A percentile compares a stretch with the other conserved stretches of the same genome.
Evolutionary conservation across 37 sponge, comb jelly and placozoan species (phyloP).

Genomic region (Petrosia ficiformis): DNA sequence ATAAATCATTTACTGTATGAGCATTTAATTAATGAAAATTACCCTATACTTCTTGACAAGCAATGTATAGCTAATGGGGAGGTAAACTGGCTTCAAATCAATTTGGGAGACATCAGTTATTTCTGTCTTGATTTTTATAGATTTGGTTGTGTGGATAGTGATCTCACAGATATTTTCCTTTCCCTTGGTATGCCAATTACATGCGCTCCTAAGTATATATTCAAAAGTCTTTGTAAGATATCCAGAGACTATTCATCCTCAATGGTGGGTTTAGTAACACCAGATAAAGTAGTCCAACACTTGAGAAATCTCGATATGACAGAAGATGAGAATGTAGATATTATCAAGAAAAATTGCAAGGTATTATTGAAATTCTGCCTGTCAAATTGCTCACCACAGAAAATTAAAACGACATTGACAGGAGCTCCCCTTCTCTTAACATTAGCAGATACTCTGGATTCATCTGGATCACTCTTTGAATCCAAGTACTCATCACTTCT

Average conservation of each 20-base stretch:
- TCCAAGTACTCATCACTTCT: conserved; percentile 18
- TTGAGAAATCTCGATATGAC: neutral
- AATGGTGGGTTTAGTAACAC: neutral
- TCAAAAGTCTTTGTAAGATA: neutral
- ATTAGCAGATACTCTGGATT: conserved; percentile 15
- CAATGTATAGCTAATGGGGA: neutral
- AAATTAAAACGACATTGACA: neutral
- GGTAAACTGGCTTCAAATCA: neutral
- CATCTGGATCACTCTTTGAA: neutral
- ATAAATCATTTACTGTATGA: neutral
- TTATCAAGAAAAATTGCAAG: conserved; percentile 12
- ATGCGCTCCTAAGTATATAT: conserved; percentile 1
- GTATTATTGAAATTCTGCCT: conserved; percentile 9
- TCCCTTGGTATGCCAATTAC: conserved; percentile 36
- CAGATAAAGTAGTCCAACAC: conserved; percentile 11
- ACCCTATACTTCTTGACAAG: conserved; percentile 4
- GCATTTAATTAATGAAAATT: neutral
- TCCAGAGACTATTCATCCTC: neutral
- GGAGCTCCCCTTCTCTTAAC: conserved; percentile 47
- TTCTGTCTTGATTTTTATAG: conserved; percentile 5
- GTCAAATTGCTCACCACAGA: neutral
- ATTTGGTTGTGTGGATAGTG: neutral
- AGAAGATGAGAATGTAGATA: neutral
- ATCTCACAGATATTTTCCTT: conserved; percentile 5
- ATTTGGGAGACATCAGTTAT: conserved; percentile 6